Base-by-base conservation (phyloP, 2,888 invertebrate species). In the Chrysolina oricalcia region DNA sequence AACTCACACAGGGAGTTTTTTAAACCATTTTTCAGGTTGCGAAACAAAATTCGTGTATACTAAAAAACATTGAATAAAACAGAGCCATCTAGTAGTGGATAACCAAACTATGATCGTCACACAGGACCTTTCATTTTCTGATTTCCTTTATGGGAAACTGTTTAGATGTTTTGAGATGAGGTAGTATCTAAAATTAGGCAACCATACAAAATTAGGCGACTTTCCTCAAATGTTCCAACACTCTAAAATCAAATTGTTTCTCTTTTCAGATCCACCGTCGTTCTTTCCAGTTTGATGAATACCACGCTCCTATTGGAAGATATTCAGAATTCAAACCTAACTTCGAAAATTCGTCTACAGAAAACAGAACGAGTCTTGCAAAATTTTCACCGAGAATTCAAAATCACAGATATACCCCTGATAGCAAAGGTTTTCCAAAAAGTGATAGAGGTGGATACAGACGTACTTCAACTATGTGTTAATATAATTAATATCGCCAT, bases 241-340 rank as follows among this genome's bases (percentile, higher is more conserved):
- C 19, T 19, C n/a, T 17, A 50, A 50, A 4, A 19, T 43, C 13
- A 13, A 1, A 43, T 43, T 43, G 5, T 43, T 69, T 23, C 13
- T 23, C 3, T 72, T 75, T 72, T 66, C 46, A 75, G 75, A 27
- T 76, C 73, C 23, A 70, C n/a, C 23, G 48, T 67, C 5, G 63
- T 76, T 8, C 21, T 21, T 46, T 76, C 62, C 17, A 23, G 63
- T 11, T n/a, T n/a, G 9, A 10, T 73, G 13, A 73, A 76, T 21
- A 70, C 72, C 19, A 76, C 76, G 0, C 41, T 23, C 4, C 27
- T 76, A 50, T 41, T 76, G 23, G 73, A 76, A 66, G 53, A 62
- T 11, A 19, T 63, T n/a, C 19, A 65, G 10, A 23, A 68, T 48
- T 59, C 59, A 23, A n/a, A 59, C 17, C 27, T 27, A 23, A 15